phyloP scores from a whole-genome alignment of 2,113 vertebrate species.

The Rostratula benghalensis region DNA sequence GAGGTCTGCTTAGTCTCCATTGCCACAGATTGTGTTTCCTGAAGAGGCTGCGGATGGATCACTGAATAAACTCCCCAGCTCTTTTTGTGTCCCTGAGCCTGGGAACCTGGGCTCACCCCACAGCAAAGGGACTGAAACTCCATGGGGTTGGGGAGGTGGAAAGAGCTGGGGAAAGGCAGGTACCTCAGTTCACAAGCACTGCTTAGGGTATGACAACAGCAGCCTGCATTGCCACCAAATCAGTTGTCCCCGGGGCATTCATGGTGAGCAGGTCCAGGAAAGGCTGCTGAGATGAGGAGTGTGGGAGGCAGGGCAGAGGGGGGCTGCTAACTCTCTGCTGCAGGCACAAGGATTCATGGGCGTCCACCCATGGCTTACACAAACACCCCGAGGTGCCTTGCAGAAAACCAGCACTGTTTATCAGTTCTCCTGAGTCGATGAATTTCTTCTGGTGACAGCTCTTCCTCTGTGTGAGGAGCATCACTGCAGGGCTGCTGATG shows the following conservation, averaged over 20 bases:
- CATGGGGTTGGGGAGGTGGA: background rate
- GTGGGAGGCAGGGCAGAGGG: background rate
- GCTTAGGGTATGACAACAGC: background rate
- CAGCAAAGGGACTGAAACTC: background rate
- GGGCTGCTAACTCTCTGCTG: background rate
- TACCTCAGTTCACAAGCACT: background rate
- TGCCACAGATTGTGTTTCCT: background rate
- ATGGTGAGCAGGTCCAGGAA: background rate
- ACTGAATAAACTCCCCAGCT: background rate
- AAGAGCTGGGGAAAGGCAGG: background rate
- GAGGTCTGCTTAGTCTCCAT: background rate
- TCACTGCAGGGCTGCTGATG: background rate
- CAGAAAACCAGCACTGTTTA: background rate
- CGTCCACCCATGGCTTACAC: background rate
- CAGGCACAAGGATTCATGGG: background rate
- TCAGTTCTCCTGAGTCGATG: background rate
- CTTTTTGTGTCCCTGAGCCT: background rate
- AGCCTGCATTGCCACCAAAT: background rate
- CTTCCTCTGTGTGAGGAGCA: accelerated
- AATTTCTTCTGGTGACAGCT: background rate
- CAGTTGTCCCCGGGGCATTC: background rate
- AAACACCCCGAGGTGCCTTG: background rate
- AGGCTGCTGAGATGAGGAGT: background rate
- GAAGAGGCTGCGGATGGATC: background rate
- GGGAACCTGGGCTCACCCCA: too few relatives aligned